Evolutionary conservation across 2,888 invertebrate species (phyloP).

Genomic region (Agrotis exclamationis): DNA sequence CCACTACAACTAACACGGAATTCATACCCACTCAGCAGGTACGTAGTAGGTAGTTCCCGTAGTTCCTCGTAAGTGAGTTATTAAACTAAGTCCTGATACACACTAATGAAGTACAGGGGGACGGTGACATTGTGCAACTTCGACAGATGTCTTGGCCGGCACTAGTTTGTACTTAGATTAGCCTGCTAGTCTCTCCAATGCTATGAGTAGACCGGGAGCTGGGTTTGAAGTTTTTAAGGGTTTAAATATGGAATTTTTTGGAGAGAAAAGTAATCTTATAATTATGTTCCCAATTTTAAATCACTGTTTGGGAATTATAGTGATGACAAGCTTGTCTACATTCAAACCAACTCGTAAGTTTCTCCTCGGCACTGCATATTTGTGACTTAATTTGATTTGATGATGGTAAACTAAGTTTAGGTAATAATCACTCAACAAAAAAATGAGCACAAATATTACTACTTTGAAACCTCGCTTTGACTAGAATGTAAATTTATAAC

Average conservation of each 20-base stretch:
- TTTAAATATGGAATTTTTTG: background rate
- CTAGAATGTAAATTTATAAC: too few species aligned
- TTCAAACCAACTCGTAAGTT: too few species aligned
- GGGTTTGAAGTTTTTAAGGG: slow-evolving; percentile 4
- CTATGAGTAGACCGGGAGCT: slow-evolving; percentile 35
- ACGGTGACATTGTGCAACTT: slow-evolving; percentile 72
- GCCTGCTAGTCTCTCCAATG: slow-evolving; percentile 20
- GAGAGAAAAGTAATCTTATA: too few species aligned
- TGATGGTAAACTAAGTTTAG: too few species aligned
- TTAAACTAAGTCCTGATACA: slow-evolving; percentile 57
- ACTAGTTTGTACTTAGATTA: slow-evolving; percentile 68
- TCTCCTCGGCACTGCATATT: too few species aligned
- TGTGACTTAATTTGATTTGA: too few species aligned
- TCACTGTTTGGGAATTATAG: too few species aligned
- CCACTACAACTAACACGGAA: slow-evolving; percentile 20
- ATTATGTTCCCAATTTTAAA: too few species aligned
- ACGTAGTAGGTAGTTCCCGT: slow-evolving; percentile 21
- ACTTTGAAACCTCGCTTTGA: too few species aligned
- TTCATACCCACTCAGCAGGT: slow-evolving; percentile 31
- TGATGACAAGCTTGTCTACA: too few species aligned
- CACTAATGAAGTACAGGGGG: slow-evolving; percentile 60
- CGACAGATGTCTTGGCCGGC: slow-evolving; percentile 76
- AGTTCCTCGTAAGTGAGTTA: slow-evolving; percentile 50
- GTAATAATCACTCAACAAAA: too few species aligned
- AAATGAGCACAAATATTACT: too few species aligned